phyloP scores from a whole-genome alignment of 2,797 vertebrate genomes.

The Vireo griseus region DNA sequence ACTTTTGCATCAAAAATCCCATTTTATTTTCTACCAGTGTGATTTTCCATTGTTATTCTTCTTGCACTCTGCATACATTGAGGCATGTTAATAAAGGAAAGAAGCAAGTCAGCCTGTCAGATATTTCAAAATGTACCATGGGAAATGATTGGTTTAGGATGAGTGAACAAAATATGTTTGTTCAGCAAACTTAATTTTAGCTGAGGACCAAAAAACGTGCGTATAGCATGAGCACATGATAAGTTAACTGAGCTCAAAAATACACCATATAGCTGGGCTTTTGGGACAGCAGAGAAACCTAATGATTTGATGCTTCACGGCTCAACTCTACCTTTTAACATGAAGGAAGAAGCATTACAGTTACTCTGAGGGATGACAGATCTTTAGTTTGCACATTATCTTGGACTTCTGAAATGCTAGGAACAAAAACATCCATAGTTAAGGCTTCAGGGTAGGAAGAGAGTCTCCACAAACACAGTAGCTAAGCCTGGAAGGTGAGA shows the following conservation, averaged over 20 bases:
- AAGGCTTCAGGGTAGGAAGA: not conserved
- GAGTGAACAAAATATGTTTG: constrained; percentile 34
- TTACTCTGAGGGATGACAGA: not conserved
- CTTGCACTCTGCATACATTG: not conserved
- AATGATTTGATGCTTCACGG: not conserved
- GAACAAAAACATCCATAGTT: not conserved
- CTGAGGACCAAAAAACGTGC: not conserved
- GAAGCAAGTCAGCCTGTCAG: not conserved
- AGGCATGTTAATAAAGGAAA: constrained; percentile 11
- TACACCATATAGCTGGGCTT: not conserved
- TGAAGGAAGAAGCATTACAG: not conserved
- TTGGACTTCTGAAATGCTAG: not conserved
- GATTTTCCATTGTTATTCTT: not conserved
- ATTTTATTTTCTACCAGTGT: not conserved
- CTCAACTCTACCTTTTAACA: not conserved
- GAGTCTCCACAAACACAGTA: not conserved
- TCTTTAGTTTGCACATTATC: not conserved
- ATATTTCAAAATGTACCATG: not conserved
- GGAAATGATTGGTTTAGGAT: constrained; percentile 31
- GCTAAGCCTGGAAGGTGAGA: not conserved
- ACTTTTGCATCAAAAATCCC: not conserved
- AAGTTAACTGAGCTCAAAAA: not conserved
- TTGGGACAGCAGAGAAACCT: not conserved
- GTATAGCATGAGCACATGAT: not conserved
- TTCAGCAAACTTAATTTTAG: constrained; percentile 59